A percentile compares a stretch with the other conserved stretches of the same genome.
phyloP scores from a whole-genome alignment of 2,888 invertebrate species.

The Dasysyrphus albostriatus region DNA sequence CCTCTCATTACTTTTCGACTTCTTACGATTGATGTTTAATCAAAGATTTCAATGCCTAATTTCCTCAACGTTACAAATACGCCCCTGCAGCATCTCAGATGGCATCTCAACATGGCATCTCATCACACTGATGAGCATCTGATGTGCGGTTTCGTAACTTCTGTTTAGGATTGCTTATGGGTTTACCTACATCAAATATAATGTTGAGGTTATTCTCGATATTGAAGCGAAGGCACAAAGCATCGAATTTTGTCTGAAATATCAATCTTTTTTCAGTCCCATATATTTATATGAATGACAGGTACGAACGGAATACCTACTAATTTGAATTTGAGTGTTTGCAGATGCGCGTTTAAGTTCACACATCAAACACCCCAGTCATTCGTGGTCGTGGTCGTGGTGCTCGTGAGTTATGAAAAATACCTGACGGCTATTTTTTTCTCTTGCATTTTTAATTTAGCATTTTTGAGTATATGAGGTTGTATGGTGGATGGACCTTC shows the following conservation, averaged over 20 bases:
- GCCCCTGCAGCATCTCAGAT: background rate
- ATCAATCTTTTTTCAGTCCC: constrained; percentile 47
- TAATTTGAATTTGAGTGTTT: constrained; percentile 71
- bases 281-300: constrained; percentile 14
- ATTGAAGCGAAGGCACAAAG: background rate
- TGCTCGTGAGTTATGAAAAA: constrained; percentile 63
- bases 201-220: constrained; percentile 30
- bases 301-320: constrained; percentile 4
- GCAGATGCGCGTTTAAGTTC: constrained; percentile 62
- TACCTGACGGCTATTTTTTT: constrained; percentile 41
- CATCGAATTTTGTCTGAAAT: constrained; percentile 34
- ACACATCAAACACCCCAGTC: constrained; percentile 27
- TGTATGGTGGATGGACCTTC: background rate
- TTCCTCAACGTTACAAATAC: background rate
- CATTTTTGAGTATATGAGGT: background rate
- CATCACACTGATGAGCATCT: constrained; percentile 25
- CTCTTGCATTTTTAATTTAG: background rate
- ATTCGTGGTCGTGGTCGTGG: background rate
- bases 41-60: background rate
- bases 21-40: no score
- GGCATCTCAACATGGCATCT: constrained; percentile 6
- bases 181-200: constrained; percentile 6
- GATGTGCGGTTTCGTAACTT: constrained; percentile 64
- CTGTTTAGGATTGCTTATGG: constrained; percentile 38
- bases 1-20: no score